Percentiles rank a stretch among this genome's conserved stretches.
phyloP scores from a whole-genome alignment of 2,888 invertebrate species.

The Drosophila mimetica region DNA sequence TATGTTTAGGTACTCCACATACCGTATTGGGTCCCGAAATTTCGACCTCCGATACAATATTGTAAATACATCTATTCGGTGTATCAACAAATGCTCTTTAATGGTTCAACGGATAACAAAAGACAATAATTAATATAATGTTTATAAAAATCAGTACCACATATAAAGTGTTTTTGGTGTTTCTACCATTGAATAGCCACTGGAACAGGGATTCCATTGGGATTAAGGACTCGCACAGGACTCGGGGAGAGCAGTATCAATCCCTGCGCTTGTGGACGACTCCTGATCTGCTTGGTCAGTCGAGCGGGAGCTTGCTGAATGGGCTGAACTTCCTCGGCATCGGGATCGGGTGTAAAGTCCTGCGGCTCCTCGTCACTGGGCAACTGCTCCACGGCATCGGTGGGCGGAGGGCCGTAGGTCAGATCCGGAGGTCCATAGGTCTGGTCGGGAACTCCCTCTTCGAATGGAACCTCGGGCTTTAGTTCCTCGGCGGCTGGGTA shows the following conservation, averaged over 20 bases:
- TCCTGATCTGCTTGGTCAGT: slow-evolving; percentile 19
- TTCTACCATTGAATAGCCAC: slow-evolving; percentile 27
- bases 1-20: slow-evolving; percentile 7
- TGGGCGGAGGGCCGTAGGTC: slow-evolving; percentile 47
- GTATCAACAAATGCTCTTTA: slow-evolving; percentile 41
- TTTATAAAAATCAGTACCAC: slow-evolving; percentile 55
- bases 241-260: slow-evolving; percentile 10
- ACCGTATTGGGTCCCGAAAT: slow-evolving; percentile 23
- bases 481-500: slow-evolving; percentile 69
- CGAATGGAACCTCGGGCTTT: slow-evolving; percentile 66
- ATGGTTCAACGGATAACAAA: slow-evolving; percentile 62
- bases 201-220: slow-evolving; percentile 11
- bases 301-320: slow-evolving; percentile 17
- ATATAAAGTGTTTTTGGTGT: background rate
- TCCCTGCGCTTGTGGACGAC: slow-evolving; percentile 1
- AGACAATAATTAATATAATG: slow-evolving; percentile 71
- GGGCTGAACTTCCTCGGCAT: slow-evolving; percentile 65
- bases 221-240: slow-evolving; percentile 5
- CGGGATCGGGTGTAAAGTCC: slow-evolving; percentile 54
- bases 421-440: slow-evolving; percentile 59
- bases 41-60: slow-evolving; percentile 26
- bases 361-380: slow-evolving; percentile 45
- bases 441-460: slow-evolving; percentile 63
- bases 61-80: slow-evolving; percentile 33
- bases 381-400: slow-evolving; percentile 44